Base-by-base conservation (phyloP, 2,113 vertebrate genomes). In the Petroica traversi region DNA sequence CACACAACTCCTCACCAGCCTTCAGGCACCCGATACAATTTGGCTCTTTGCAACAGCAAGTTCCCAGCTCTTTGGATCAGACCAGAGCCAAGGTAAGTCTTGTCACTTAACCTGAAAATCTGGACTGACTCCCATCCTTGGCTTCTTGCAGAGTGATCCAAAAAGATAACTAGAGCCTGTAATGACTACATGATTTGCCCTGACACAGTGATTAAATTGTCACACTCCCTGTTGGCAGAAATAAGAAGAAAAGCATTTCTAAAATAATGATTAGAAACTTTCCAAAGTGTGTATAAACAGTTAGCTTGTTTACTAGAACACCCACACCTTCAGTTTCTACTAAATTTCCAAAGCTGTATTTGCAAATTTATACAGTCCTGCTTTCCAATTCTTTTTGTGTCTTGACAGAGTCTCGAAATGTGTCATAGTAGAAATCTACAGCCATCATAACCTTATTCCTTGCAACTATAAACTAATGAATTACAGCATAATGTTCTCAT, bases 401-500 rank as follows among this genome's bases (percentile, higher is more conserved):
- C 76, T 92, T 92, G 69, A 83, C 0, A 33, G 18, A 49, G 22
- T 51, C 63, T 63, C 31, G 51, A 76, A 94, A 85, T 6, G 25
- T 61, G 58, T 48, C 59, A 34, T 5, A 23, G n/a, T 25, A 83
- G 55, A 77, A 88, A 92, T 66, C 85, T 83, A 85, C 49, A 92
- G 63, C 59, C 80, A 71, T 64, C 79, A 58, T 51, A 76, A 85
- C 36, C 51, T 93, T 75, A 81, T 38, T 91, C 66, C 85, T 80
- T 86, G 72, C 72, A 95, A 82, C 48, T 81, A 90, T 74, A 95
- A 92, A 85, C 24, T 85, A 84, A 84, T 92, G 52, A 94, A 76
- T 88, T 84, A 77, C 54, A 68, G 41, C 75, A 91, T 73, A 67
- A 93, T 51, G 82, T 88, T 93, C 80, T 89, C 67, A 90, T 95